Conservation (phyloP, 53 echinoderm and acorn worm genomes). For the Astropecten irregularis region DNA sequence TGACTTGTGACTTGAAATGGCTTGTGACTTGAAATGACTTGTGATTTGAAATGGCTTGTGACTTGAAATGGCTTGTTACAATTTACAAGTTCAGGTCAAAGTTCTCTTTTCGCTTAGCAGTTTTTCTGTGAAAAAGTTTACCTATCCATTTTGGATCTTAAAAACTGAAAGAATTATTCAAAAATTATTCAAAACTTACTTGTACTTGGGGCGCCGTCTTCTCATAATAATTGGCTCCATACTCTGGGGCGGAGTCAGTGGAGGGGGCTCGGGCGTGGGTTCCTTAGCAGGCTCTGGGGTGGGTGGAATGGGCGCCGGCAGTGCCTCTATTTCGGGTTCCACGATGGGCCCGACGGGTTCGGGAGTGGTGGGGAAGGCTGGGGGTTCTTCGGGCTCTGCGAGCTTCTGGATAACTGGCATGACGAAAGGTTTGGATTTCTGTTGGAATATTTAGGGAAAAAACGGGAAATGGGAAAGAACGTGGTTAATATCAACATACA, state of each 20-base stretch:
- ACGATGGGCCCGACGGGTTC: neutral
- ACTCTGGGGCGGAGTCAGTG: constrained; percentile 21
- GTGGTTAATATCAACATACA: neutral
- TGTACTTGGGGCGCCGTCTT: constrained; percentile 61
- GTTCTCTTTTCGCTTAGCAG: too few relatives aligned
- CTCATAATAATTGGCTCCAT: constrained; percentile 84
- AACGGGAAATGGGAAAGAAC: neutral
- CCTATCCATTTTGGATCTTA: too few relatives aligned
- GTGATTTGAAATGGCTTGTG: too few relatives aligned
- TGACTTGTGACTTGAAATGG: too few relatives aligned
- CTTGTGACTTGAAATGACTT: too few relatives aligned
- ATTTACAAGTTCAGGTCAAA: too few relatives aligned
- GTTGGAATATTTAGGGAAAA: neutral
- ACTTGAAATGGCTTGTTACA: too few relatives aligned
- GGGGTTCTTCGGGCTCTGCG: neutral
- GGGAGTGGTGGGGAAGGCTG: neutral
- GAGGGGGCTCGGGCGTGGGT: constrained; percentile 32
- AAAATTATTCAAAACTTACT: too few relatives aligned
- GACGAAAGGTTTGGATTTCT: constrained; percentile 37
- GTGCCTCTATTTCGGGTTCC: constrained; percentile 6
- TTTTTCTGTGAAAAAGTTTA: too few relatives aligned
- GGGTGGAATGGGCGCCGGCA: constrained; percentile 11
- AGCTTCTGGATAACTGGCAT: constrained; percentile 25
- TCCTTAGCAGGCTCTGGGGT: neutral
- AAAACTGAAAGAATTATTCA: too few relatives aligned